phyloP scores from a whole-genome alignment of 1,140 invertebrate genomes.

The Heliconius melpomene region DNA sequence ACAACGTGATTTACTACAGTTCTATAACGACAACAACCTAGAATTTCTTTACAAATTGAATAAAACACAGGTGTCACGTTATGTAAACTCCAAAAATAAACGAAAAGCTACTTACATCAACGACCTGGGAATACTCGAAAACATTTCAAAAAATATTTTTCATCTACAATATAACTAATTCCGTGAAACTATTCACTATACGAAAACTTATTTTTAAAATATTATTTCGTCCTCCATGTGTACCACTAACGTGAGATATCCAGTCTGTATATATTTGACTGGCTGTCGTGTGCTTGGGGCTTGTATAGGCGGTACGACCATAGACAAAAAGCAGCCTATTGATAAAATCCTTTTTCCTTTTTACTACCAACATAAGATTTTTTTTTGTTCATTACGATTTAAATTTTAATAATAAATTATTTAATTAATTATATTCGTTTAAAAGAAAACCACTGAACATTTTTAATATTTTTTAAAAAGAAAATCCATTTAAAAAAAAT shows the following conservation, averaged over 20 bases:
- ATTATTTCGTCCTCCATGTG: slow-evolving; percentile 70
- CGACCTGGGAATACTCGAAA: slow-evolving; percentile 70
- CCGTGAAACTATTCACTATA: slow-evolving; percentile 44
- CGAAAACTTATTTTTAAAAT: slow-evolving; percentile 57
- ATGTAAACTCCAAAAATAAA: slow-evolving; percentile 80
- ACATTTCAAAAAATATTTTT: slow-evolving; percentile 74
- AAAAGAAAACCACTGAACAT: no score
- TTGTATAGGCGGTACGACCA: slow-evolving; percentile 17
- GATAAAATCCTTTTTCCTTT: slow-evolving; percentile 12
- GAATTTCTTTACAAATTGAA: slow-evolving; percentile 63
- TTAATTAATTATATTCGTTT: no score
- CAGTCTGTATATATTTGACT: slow-evolving; percentile 34
- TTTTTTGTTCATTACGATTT: background rate
- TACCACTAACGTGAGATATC: slow-evolving; percentile 32
- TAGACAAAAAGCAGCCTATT: slow-evolving; percentile 9
- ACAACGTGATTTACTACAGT: slow-evolving; percentile 6
- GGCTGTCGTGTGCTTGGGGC: slow-evolving; percentile 19
- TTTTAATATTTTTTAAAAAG: no score
- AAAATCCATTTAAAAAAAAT: no score
- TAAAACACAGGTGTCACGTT: slow-evolving; percentile 77
- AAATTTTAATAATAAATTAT: background rate
- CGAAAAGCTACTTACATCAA: slow-evolving; percentile 72
- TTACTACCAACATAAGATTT: background rate
- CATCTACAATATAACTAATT: slow-evolving; percentile 55
- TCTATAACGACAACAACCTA: slow-evolving; percentile 34